These are phyloP conservation scores for Frankliniella intonsa DNA, from an alignment of 2,888 invertebrate genomes.

Conservation along the genomic window DNA sequence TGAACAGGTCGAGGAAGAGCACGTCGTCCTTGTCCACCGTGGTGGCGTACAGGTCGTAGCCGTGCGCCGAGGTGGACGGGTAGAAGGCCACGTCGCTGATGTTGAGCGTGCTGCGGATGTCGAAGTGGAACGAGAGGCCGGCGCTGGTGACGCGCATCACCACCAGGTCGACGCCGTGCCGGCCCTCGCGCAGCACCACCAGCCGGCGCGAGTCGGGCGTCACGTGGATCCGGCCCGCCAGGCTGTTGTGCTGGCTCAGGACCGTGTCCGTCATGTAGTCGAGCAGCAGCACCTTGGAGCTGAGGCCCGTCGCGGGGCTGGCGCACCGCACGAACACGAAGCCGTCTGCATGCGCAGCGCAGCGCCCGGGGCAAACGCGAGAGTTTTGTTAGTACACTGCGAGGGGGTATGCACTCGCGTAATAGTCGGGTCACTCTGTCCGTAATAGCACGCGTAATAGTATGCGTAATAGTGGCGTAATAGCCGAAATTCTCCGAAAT, in stretches of 20 bases:
- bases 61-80: slow-evolving; percentile 64
- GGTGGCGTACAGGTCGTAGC: slow-evolving; percentile 68
- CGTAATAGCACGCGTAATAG: too few relatives aligned
- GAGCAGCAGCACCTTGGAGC: slow-evolving; percentile 62
- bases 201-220: slow-evolving; percentile 59
- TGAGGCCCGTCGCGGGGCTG: slow-evolving; percentile 59
- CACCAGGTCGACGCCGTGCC: slow-evolving; percentile 57
- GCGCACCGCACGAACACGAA: slow-evolving; percentile 66
- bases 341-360: slow-evolving; percentile 54
- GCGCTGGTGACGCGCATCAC: slow-evolving; percentile 60
- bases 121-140: slow-evolving; percentile 65
- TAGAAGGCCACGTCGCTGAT: slow-evolving; percentile 69
- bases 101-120: slow-evolving; percentile 68
- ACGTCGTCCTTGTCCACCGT: slow-evolving; percentile 67
- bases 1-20: slow-evolving; percentile 62
- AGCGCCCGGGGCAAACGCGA: background rate
- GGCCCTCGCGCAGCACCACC: slow-evolving; percentile 59
- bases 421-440: too few relatives aligned
- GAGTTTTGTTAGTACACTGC: background rate
- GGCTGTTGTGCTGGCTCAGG: slow-evolving; percentile 56
- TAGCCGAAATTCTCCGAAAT: too few relatives aligned
- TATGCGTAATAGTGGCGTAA: too few relatives aligned
- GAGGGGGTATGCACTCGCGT: too few relatives aligned
- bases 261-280: slow-evolving; percentile 70
- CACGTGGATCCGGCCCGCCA: slow-evolving; percentile 61